These are phyloP conservation scores for Drosophila subpulchrella DNA, from an alignment of 1,140 invertebrate genomes.

Conservation along the genomic window DNA sequence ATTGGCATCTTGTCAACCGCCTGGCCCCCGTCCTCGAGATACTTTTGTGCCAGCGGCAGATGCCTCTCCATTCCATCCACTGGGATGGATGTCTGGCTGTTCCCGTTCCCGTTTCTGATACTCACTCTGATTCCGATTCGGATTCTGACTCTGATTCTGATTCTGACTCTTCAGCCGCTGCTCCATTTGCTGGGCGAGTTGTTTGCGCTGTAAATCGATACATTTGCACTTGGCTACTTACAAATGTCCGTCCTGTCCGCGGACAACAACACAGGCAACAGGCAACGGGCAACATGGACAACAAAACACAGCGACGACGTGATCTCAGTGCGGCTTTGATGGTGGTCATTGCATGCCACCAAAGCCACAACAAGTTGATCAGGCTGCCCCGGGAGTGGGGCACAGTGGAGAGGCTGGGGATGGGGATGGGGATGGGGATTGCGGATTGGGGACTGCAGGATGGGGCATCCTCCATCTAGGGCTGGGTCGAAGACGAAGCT, in stretches of 20 bases:
- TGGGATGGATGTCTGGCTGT: conserved; percentile 5
- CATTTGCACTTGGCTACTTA: conserved; percentile 74
- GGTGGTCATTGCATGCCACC: conserved; percentile 72
- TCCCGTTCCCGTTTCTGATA: neutral
- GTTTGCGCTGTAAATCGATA: conserved; percentile 80
- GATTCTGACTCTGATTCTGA: conserved; percentile 21
- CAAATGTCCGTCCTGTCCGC: conserved; percentile 36
- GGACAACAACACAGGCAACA: conserved; percentile 8
- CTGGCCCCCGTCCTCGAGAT: neutral
- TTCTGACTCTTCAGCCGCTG: conserved; percentile 37
- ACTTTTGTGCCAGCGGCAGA: neutral
- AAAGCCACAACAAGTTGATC: conserved; percentile 47
- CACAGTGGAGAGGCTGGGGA: neutral
- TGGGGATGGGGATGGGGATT: neutral
- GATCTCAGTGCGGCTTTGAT: conserved; percentile 72
- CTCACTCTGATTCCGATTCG: conserved; percentile 34
- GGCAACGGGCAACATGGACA: conserved; percentile 38
- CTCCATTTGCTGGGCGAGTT: conserved; percentile 73
- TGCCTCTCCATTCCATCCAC: conserved; percentile 14
- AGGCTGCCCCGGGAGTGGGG: conserved; percentile 1
- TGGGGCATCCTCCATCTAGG: conserved; percentile 28
- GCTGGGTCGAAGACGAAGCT: conserved; percentile 11
- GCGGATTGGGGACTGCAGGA: neutral
- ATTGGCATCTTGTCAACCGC: conserved; percentile 75
- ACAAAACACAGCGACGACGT: conserved; percentile 56